Evolutionary conservation across 1,140 invertebrate species (phyloP), one percentile per base, ranked within the genome.

Genomic region (Bombus balteatus): DNA sequence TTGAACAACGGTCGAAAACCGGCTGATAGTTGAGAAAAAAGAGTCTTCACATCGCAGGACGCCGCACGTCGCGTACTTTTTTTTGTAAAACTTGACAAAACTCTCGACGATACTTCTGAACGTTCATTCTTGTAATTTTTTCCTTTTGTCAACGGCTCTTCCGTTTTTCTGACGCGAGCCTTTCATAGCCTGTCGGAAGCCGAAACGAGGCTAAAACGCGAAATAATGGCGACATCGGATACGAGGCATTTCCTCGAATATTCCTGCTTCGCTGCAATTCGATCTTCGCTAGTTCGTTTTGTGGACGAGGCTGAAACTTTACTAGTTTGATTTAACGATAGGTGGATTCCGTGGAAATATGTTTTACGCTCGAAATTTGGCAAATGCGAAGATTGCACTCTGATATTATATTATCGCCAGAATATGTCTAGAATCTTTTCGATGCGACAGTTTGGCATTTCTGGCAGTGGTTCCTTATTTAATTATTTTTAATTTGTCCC

Each of bases 81-180:
- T n/a, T 5, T 2, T 62, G 1, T n/a, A 28, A 59, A 28, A 22
- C 18, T 28, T 28, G 59, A n/a, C 28, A n/a, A 62, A 87, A 87
- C 88, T 90, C 79, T 57, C 41, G 81, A 18, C 73, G 73, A 89
- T 77, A 90, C 81, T 87, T 85, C 70, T 65, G 43, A 74, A 82
- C 57, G 71, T 43, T 73, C 57, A 32, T 25, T 39, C 34, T 32
- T 34, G 39, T 73, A 81, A 87, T 90, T 81, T 87, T 89, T 90
- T 82, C 57, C 68, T 84, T 87, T 18, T 34, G 81, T 89, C 89
- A 81, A 25, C 28, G 5, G 15, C 10, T 37, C 28, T 87, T 32
- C 72, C 68, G 41, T 72, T 70, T 85, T 41, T 59, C 66, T 1
- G 62, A n/a, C 37, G 34, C 59, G 57, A 78, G 66, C 77, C 79